Base-by-base conservation (phyloP, 2,113 vertebrate species). In the Pachycephala philippinensis region DNA sequence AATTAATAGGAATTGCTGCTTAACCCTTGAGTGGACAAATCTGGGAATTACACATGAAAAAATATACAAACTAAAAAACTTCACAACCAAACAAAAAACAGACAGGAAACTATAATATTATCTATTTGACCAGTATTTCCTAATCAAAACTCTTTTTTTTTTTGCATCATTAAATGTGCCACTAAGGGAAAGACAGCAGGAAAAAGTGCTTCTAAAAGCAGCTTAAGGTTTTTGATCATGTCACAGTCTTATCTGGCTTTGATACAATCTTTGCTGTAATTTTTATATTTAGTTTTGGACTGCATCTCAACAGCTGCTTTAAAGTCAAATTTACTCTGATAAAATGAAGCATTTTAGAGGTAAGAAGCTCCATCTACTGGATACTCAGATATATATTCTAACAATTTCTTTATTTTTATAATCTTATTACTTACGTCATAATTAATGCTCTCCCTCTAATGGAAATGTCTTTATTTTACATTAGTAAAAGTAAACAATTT, bases 311-410 rank as follows among this genome's bases (percentile, higher is more conserved):
- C 33, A 90, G 21, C 18, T 2, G 10, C 35, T 33, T 94, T 91
- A 77, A 61, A 44, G 24, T 65, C 26, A 74, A 65, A 78, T 54
- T 50, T 42, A 53, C 15, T 45, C 22, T 27, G 11, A 28, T 35
- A 56, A 53, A 26, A 11, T 2, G 4, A 65, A 90, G 33, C 52
- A 90, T 98, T 97, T 96, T 60, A 97, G 94, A 96, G 93, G 84
- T 54, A 57, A 93, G 44, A 90, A 79, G 72, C 50, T 97, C 98
- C 98, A 98, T 95, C 98, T 98, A 92, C 97, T 98, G 98, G 98
- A 82, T 78, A 66, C 82, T 90, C 49, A 72, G 54, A 69, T 69
- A 47, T 26, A 65, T 50, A 49, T 33, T 52, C 53, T 40, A 15
- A 84, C 15, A 14, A 54, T 50, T 69, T 65, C 15, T 80, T 79